Base-by-base conservation (phyloP, 2,888 invertebrate species). In the Andrena marginata region DNA sequence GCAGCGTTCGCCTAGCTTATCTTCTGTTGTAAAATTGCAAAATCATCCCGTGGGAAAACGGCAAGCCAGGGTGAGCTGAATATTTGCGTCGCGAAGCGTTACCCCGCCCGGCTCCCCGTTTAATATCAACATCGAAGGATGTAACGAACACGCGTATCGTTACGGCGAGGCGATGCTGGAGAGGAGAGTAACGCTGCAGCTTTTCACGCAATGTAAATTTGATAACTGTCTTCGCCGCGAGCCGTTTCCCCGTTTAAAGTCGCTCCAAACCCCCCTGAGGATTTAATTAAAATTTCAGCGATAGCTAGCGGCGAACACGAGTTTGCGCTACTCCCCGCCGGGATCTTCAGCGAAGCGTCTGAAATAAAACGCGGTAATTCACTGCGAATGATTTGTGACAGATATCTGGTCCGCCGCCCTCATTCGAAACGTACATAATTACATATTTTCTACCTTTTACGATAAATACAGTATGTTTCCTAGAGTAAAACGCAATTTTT, bases 201-300 rank as follows among this genome's bases (percentile, higher is more conserved):
- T 29, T 67, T 62, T 67, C 62, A 26, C n/a, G 65, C 60, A 62
- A 51, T 77, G 65, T 60, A 71, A 80, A 80, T 74, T 80, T 71
- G 71, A 77, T 77, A 64, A 67, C 70, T 31, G 62, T 67, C 59
- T 35, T 70, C 67, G 60, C 23, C 48, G 51, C 78, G 67, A 26
- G 42, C 54, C 67, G n/a, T 67, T 64, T 56, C 31, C 49, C 64
- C 60, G 67, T 68, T 77, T 77, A 77, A 64, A 69, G 56, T 77
- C 63, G 79, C 67, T 76, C 54, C 48, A 26, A 48, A 74, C 60
- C 68, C 29, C 48, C 48, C n/a, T 2, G 62, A n/a, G 68, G 62
- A 63, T 75, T 78, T 76, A 78, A 78, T 78, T 78, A 48, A 62
- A 75, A 76, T 54, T 62, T 78, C 62, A 75, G 76, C 31, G 49